phyloP scores from a whole-genome alignment of 1,140 invertebrate genomes.

The Cherax destructor region DNA sequence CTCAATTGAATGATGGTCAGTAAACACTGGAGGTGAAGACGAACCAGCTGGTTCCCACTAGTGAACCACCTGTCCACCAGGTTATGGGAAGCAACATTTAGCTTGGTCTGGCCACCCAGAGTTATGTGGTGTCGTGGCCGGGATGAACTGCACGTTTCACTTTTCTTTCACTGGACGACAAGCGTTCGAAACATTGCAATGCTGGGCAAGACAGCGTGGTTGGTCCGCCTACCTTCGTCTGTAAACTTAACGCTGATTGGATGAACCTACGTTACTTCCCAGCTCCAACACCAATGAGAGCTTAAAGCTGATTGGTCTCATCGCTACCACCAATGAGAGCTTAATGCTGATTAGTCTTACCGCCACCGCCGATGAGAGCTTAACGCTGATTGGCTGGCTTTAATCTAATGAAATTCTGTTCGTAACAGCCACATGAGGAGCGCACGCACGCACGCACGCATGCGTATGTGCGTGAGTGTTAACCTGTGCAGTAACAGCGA shows the following conservation, averaged over 20 bases:
- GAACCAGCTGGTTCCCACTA: too few species aligned
- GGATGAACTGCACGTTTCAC: not conserved
- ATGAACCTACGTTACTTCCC: constrained; percentile 21
- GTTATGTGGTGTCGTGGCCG: not conserved
- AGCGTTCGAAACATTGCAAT: not conserved
- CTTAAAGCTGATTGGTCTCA: constrained; percentile 45
- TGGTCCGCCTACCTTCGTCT: not conserved
- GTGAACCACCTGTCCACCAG: too few species aligned
- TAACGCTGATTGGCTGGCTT: not conserved
- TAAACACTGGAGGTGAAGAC: too few species aligned
- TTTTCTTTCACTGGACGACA: not conserved
- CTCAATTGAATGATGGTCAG: too few species aligned
- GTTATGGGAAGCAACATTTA: too few species aligned
- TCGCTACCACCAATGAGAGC: constrained; percentile 37
- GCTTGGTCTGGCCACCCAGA: not conserved
- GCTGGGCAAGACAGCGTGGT: not conserved
- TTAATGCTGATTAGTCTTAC: constrained; percentile 43
- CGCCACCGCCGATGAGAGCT: not conserved
- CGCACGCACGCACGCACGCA: too few species aligned
- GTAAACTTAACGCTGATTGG: constrained; percentile 41
- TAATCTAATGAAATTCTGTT: constrained; percentile 17
- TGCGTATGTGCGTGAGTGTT: too few species aligned
- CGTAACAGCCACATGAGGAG: too few species aligned
- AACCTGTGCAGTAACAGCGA: too few species aligned
- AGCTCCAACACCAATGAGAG: constrained; percentile 44